A percentile compares a stretch with the other conserved stretches of the same genome.
phyloP scores from a whole-genome alignment of 2,113 vertebrate genomes.

The Ictalurus punctatus region DNA sequence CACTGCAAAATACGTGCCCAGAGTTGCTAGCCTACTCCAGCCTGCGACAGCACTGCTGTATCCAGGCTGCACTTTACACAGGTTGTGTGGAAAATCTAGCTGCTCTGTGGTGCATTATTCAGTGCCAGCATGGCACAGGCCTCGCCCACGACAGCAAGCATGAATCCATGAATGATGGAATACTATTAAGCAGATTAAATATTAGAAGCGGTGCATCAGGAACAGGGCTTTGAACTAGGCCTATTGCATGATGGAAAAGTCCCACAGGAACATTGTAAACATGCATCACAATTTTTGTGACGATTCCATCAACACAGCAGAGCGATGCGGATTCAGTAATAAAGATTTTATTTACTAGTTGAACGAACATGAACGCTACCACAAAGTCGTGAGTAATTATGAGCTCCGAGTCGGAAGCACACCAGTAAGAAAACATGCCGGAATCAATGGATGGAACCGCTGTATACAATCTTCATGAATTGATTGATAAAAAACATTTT shows the following conservation, averaged over 20 bases:
- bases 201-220: constrained; percentile 7
- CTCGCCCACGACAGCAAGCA: constrained; percentile 8
- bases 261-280: constrained; percentile 11
- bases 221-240: neutral
- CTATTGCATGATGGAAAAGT: constrained; percentile 3
- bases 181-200: constrained; percentile 28
- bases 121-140: constrained; percentile 22
- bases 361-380: too few species aligned
- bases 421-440: too few species aligned
- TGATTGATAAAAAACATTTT: too few species aligned
- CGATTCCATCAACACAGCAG: neutral
- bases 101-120: constrained; percentile 29
- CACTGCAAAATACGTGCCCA: neutral
- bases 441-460: too few species aligned
- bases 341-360: too few species aligned
- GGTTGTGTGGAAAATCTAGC: constrained; percentile 34
- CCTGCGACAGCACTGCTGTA: neutral
- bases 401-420: too few species aligned
- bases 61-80: constrained; percentile 16
- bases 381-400: too few species aligned
- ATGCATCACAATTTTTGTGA: neutral
- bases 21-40: neutral
- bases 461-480: too few species aligned
- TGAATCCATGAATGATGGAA: constrained; percentile 35
- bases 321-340: constrained; percentile 10